A percentile compares a stretch with the other conserved stretches of the same genome.
Evolutionary conservation across 1,140 invertebrate genomes (phyloP).

Genomic region (Drosophila fuyamai): DNA sequence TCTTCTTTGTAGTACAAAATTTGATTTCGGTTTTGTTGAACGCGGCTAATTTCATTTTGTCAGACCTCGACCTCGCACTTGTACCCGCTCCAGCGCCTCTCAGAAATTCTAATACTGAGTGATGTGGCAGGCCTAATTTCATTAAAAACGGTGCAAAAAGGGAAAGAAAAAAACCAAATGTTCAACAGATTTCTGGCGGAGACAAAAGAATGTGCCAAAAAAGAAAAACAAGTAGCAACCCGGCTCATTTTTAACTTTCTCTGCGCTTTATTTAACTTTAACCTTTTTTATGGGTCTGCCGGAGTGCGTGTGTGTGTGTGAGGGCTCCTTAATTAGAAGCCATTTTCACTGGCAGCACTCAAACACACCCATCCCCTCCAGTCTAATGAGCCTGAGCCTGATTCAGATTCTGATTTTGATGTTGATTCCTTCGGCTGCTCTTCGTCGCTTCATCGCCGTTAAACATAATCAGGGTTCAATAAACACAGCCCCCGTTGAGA

Average conservation of each 20-base stretch:
- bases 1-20: constrained; percentile 72
- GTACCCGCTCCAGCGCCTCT: not conserved
- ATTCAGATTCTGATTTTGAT: constrained; percentile 50
- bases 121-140: constrained; percentile 76
- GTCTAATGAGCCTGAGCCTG: constrained; percentile 71
- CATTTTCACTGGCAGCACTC: constrained; percentile 43
- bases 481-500: constrained; percentile 42
- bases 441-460: constrained; percentile 26
- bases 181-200: constrained; percentile 63
- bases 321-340: constrained; percentile 68
- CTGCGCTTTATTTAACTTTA: constrained; percentile 64
- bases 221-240: constrained; percentile 50
- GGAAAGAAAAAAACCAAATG: constrained; percentile 30
- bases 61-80: constrained; percentile 47
- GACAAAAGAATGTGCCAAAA: constrained; percentile 34
- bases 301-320: constrained; percentile 35
- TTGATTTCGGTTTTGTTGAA: constrained; percentile 81
- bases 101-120: constrained; percentile 62
- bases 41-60: constrained; percentile 76
- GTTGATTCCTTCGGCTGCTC: constrained; percentile 36
- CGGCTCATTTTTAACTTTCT: constrained; percentile 67
- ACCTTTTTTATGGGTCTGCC: constrained; percentile 65
- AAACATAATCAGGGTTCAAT: constrained; percentile 78
- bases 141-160: constrained; percentile 59
- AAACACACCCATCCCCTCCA: constrained; percentile 10